Evolutionary conservation across 2,888 invertebrate species (phyloP), one percentile per base, ranked within the genome.

Genomic region (Altica lythri): DNA sequence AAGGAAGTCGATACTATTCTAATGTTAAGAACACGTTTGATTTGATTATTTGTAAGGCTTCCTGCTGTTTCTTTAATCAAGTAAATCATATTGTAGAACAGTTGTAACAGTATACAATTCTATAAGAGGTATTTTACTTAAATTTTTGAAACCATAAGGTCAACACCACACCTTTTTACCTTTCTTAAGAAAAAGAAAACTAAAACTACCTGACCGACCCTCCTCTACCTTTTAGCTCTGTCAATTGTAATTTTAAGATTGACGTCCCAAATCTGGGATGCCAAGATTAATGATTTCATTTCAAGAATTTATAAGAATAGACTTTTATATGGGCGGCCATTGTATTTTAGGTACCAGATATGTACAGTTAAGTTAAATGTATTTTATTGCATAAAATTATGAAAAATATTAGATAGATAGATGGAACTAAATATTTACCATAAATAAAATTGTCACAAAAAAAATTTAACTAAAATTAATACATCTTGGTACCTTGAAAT

Each of bases 201-300:
- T 35, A 46, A 38, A 53, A 53, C 38, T 35, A 53, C 46, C 53
- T 53, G 45, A 22, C 16, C 10, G 44, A 35, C 37, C 38, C 32
- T 40, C 30, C 17, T 38, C 16, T 17, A 37, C 30, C 53, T 46
- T 53, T 40, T 43, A 40, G 53, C 35, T 47, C 53, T 53, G 47
- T 53, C 53, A 53, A 48, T 53, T 34, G 47, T 34, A 53, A 48
- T 53, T 34, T 42, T 34, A 14, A 32, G 53, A 53, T 48, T 53
- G 53, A 53, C 53, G 53, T 43, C 38, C 43, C 34, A 35, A 53
- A 47, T 53, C 27, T 25, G 25, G 53, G 35, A 40, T 35, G 47
- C 34, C 22, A 25, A 53, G 43, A 53, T 53, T 48, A 53, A 53
- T 53, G 47, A 53, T 48, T 47, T 42, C 53, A 53, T 53, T 48